These are phyloP conservation scores for Ophioninae sp. DNA, from an alignment of 2,888 invertebrate species.

Conservation along the genomic window DNA sequence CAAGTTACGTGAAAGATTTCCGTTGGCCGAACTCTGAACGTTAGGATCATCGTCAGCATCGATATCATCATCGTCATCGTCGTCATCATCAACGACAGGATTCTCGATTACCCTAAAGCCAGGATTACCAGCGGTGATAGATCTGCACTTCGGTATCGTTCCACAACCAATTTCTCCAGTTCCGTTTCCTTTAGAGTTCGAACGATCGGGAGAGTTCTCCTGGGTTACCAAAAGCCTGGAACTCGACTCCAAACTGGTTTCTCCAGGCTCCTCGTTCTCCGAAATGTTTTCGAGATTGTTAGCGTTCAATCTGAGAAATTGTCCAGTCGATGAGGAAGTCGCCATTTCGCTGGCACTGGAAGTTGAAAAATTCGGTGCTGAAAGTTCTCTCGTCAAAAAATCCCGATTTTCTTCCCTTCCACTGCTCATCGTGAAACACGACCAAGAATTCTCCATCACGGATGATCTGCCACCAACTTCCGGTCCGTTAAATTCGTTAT, in stretches of 20 bases:
- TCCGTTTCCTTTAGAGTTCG: not conserved
- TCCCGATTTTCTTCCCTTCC: slow-evolving; percentile 10
- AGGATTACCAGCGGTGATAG: not conserved
- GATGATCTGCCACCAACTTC: not conserved
- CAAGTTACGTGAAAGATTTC: slow-evolving; percentile 61
- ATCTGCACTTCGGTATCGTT: slow-evolving; percentile 53
- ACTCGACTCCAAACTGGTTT: slow-evolving; percentile 38
- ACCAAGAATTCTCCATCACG: slow-evolving; percentile 41
- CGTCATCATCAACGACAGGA: slow-evolving; percentile 68
- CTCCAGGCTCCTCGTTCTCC: slow-evolving; percentile 73
- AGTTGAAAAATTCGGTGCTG: slow-evolving; percentile 75
- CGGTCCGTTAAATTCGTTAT: not conserved
- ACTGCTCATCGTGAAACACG: slow-evolving; percentile 31
- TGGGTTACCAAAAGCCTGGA: not conserved
- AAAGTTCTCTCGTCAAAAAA: slow-evolving; percentile 71
- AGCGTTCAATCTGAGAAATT: slow-evolving; percentile 69
- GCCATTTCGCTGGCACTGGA: slow-evolving; percentile 58
- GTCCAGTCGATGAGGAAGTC: slow-evolving; percentile 52
- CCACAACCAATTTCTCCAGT: slow-evolving; percentile 39
- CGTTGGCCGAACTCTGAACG: slow-evolving; percentile 11
- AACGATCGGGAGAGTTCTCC: not conserved
- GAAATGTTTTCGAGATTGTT: slow-evolving; percentile 77
- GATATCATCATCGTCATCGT: slow-evolving; percentile 59
- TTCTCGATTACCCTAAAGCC: slow-evolving; percentile 72
- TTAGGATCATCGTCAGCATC: slow-evolving; percentile 62